Percentiles rank a stretch among this genome's conserved stretches.
phyloP scores from a whole-genome alignment of 2,113 vertebrate species.

The Phrynocephalus versicolor region DNA sequence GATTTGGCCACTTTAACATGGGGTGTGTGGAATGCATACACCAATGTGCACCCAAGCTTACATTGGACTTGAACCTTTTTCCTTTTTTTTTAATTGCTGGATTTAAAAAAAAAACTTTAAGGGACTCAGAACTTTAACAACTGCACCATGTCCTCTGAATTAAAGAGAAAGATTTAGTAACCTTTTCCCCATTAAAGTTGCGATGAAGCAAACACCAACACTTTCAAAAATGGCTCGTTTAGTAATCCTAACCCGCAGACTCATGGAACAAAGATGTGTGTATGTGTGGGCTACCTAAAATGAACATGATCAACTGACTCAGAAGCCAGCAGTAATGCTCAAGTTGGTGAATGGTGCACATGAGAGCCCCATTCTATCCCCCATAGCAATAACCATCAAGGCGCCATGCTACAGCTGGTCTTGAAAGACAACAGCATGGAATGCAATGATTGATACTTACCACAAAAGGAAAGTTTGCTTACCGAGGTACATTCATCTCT shows the following conservation, averaged over 20 bases:
- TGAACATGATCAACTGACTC: not conserved
- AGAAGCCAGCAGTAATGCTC: not conserved
- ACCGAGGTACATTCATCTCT: not conserved
- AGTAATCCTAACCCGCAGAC: not conserved
- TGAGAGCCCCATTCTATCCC: not conserved
- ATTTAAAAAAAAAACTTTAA: slow-evolving; percentile 24
- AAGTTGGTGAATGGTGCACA: not conserved
- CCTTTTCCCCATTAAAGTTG: not conserved
- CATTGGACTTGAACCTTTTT: slow-evolving; percentile 32
- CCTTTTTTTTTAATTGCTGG: slow-evolving; percentile 16
- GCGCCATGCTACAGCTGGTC: not conserved
- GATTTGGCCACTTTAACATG: slow-evolving; percentile 50
- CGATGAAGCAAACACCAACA: not conserved
- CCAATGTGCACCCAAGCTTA: slow-evolving; percentile 36
- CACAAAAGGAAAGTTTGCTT: not conserved
- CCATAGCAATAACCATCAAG: not conserved
- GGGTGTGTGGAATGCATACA: not conserved
- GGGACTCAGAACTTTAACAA: not conserved
- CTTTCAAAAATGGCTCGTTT: not conserved
- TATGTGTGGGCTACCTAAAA: not conserved
- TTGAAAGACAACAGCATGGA: not conserved
- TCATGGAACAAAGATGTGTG: not conserved
- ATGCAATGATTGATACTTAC: too few relatives aligned
- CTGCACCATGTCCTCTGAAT: rapidly evolving
- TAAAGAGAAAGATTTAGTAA: not conserved